Base-by-base conservation (phyloP, 2,888 invertebrate species). In the Brenthis daphne region DNA sequence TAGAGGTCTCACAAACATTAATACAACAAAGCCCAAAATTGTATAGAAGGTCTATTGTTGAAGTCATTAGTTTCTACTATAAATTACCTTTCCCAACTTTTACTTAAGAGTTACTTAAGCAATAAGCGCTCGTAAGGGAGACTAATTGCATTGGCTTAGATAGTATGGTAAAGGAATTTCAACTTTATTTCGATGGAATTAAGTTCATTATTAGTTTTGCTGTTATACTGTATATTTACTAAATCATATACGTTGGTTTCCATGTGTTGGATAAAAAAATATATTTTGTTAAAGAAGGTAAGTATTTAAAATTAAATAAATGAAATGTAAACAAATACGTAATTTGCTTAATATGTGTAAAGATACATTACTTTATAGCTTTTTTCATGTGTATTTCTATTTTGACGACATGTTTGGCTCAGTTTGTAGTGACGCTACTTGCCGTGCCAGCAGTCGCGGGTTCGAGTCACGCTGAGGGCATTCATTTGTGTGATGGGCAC, bases 51-150 rank as follows among this genome's bases (percentile, higher is more conserved):
- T 58, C 48, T 58, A 58, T 48, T 58, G 58, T 58, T 48, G 48
- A 58, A 58, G 48, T 29, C 20, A 50, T 65, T 65, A 57, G 33
- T 65, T 65, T 57, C 12, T 4, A 57, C 65, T 65, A 57, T 65
- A 57, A 65, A 65, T 65, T 65, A 65, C 51, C 43, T 65, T 37
- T 53, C 43, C 65, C 53, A 65, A 65, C 65, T 65, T 65, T 65
- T 58, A 57, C 65, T 58, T 57, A 58, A 58, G 65, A 65, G 65
- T 65, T 65, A 57, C 65, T 65, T 65, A 65, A 65, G 65, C 57
- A 58, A 65, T 58, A 58, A 57, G 57, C 51, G 48, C 65, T 57
- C 57, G 65, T 65, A 47, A 57, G 53, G 53, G 65, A 65, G 53
- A 65, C 57, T 65, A 65, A 65, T 57, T 65, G 57, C 53, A 53